phyloP scores from a whole-genome alignment of 1,140 invertebrate genomes.

The Psilanteris sp. region DNA sequence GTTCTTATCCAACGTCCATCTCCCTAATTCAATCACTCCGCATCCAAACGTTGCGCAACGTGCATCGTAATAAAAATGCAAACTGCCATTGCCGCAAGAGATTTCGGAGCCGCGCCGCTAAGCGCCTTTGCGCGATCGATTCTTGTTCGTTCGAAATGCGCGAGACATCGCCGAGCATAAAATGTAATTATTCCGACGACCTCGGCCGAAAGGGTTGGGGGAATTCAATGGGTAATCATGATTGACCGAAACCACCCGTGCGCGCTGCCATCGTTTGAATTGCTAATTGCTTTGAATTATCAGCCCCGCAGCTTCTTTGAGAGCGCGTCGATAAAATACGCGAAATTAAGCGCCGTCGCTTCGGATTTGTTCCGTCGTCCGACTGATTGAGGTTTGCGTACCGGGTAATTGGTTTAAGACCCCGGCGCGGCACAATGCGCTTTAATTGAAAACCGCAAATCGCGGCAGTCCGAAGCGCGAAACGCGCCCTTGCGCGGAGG shows the following conservation, averaged over 20 bases:
- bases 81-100: too few species aligned
- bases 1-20: constrained; percentile 9
- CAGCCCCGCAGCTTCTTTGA: constrained; percentile 20
- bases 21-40: too few species aligned
- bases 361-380: constrained; percentile 26
- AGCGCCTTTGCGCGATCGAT: constrained; percentile 1
- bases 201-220: constrained; percentile 44
- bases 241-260: constrained; percentile 23
- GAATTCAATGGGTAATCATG: constrained; percentile 41
- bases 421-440: background rate
- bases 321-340: constrained; percentile 10
- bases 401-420: constrained; percentile 31
- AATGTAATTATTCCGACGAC: constrained; percentile 27
- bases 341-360: background rate
- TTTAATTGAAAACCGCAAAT: constrained; percentile 14
- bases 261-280: constrained; percentile 53
- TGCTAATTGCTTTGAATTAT: constrained; percentile 55
- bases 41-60: too few species aligned
- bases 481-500: constrained; percentile 11
- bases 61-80: too few species aligned
- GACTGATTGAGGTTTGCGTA: constrained; percentile 17
- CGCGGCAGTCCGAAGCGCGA: constrained; percentile 1
- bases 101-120: background rate
- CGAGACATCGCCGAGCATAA: constrained; percentile 4
- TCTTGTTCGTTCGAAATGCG: background rate